phyloP scores from a whole-genome alignment of 2,113 vertebrate genomes.

The Globicephala melas region DNA sequence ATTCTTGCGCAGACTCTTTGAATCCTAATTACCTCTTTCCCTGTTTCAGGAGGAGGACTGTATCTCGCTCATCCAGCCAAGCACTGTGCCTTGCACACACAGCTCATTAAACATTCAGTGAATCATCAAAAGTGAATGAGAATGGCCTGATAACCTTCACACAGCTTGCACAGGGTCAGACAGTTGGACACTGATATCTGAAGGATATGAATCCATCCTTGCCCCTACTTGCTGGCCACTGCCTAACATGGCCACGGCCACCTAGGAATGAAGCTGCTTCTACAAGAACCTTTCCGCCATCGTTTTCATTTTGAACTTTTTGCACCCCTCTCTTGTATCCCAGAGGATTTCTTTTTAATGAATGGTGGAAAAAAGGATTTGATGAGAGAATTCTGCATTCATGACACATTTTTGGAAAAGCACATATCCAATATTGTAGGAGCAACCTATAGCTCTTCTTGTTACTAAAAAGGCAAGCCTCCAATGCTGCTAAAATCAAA shows the following conservation, averaged over 20 bases:
- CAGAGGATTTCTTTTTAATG: background rate
- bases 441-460: background rate
- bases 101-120: background rate
- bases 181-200: background rate
- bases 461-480: slow-evolving; percentile 54
- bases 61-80: background rate
- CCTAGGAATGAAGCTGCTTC: background rate
- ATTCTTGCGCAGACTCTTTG: background rate
- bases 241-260: background rate
- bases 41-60: too few species aligned
- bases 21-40: background rate
- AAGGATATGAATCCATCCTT: background rate
- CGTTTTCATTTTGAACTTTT: background rate
- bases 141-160: background rate
- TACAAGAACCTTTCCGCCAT: background rate
- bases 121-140: background rate
- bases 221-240: too few species aligned
- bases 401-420: slow-evolving; percentile 29
- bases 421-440: background rate
- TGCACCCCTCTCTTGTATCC: background rate
- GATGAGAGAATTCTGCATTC: background rate
- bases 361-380: background rate
- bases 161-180: background rate
- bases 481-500: slow-evolving; percentile 16
- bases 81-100: background rate